Evolutionary conservation across 2,888 invertebrate genomes (phyloP), one percentile per base, ranked within the genome.

Genomic region (Drosophila maculinotata): DNA sequence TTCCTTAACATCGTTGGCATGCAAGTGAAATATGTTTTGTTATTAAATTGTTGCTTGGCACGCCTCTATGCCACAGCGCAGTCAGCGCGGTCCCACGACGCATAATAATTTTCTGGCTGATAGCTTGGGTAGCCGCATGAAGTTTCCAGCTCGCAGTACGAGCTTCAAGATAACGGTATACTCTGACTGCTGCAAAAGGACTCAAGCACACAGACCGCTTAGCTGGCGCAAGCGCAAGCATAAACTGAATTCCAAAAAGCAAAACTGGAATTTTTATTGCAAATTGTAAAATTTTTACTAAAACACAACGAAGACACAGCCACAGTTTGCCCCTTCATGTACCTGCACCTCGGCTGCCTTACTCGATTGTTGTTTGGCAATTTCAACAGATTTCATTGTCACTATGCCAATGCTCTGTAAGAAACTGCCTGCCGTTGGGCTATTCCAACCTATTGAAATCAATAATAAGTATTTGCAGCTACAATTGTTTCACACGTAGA

Each of bases 221-320:
- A 45, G 79, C 38, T 44, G 7, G 44, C 51, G 25, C 26, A 23
- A 45, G 38, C 14, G 33, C 39, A 47, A 60, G 54, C 60, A 63
- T 56, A 66, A 76, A 72, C 79, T 78, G 79, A 83, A 83, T 83
- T 86, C 82, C 87, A 66, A 84, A 86, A 83, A 83, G 80, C 66
- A 76, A 82, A 84, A 79, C 59, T 74, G 83, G 87, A 83, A 83
- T 87, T 84, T 83, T 83, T 87, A 81, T 83, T 87, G 87, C 83
- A 83, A 83, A 83, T 83, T 83, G 87, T 77, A 81, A 83, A 83
- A 84, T 83, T 87, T 84, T 72, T 87, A 69, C 69, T 77, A 74
- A 76, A 81, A 84, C 38, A 72, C 69, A 68, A 47, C 52, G 41
- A 64, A 58, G 52, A 60, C 38, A 47, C 35, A 54, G 20, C 51